A percentile compares a stretch with the other conserved stretches of the same genome.
Conservation (phyloP, 2,797 vertebrate genomes). For the Muscicapa comitata region DNA sequence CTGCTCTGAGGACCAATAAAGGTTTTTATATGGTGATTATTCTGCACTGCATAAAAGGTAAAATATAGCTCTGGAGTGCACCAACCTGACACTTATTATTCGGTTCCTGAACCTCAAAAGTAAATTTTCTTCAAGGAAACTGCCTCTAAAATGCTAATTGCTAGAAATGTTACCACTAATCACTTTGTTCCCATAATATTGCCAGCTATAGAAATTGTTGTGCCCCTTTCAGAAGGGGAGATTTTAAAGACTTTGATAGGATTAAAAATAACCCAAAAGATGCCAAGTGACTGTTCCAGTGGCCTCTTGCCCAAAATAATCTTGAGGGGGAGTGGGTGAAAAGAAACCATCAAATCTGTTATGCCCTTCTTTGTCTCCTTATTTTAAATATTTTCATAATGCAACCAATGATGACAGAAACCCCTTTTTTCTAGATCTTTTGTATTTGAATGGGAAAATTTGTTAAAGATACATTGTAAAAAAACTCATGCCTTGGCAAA, state of each 20-base stretch:
- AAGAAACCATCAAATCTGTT: background rate
- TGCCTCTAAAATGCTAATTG: conserved; percentile 29
- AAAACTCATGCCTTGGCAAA: background rate
- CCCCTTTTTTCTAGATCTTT: background rate
- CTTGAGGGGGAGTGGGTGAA: fast-evolving
- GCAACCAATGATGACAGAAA: background rate
- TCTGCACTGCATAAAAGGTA: background rate
- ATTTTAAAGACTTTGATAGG: background rate
- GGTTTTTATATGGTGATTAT: background rate
- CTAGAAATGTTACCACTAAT: background rate
- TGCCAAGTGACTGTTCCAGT: background rate
- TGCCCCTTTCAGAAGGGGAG: background rate
- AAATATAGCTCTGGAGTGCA: background rate
- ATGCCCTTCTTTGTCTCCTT: background rate
- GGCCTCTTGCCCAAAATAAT: background rate
- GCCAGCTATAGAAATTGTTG: background rate
- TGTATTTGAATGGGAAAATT: background rate
- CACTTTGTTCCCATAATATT: background rate
- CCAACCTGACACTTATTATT: background rate
- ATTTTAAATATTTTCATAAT: background rate
- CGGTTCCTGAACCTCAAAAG: conserved; percentile 9
- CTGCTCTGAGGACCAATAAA: background rate
- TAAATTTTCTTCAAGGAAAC: background rate
- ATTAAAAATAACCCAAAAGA: background rate
- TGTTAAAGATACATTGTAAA: background rate